Base-by-base conservation (phyloP, 2,888 invertebrate species). In the Leucoptera coffeella region DNA sequence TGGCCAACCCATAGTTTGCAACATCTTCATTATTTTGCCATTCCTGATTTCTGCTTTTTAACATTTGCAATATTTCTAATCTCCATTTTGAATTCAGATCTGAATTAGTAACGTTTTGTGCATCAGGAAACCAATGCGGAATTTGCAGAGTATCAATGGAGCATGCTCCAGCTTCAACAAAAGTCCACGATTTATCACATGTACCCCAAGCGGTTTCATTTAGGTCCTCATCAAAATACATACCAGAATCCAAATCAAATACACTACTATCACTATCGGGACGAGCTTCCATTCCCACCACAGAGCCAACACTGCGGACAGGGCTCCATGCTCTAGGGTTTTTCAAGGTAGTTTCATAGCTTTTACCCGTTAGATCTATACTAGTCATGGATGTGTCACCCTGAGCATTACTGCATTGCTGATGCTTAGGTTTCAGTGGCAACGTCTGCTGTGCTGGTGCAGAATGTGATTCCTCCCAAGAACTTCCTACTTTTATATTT, bases 251-350 rank as follows among this genome's bases (percentile, higher is more conserved):
- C 4, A 82, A 77, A 67, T 85, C 84, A 53, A 86, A 87, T 7
- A 86, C 80, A 43, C 84, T 80, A 26, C 85, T 85, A 47, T 88
- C 88, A 35, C 85, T 83, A 47, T 87, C 87, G 3, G 87, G 86
- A 50, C 87, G 85, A n/a, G 83, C 88, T 56, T 89, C 88, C 42
- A 84, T 84, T 2, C 86, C 88, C 12, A 81, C 80, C 25, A 88
- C 82, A 13, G 88, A 88, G 7, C 89, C 89, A 6, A 87, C 87
- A 45, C 87, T 88, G 35, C 86, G 76, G n/a, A 88, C 85, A 11
- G 89, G 89, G 43, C 87, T 88, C 88, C 89, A 88, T 14, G 87
- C 87, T 42, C 85, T 76, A 12, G 85, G 85, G 56, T 86, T 85
- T 41, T 80, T 82, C n/a, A 82, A 56, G 36, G 81, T 81, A 4